Evolutionary conservation across 2,888 invertebrate genomes (phyloP), one percentile per base, ranked within the genome.

Genomic region (Platypus cylindrus): DNA sequence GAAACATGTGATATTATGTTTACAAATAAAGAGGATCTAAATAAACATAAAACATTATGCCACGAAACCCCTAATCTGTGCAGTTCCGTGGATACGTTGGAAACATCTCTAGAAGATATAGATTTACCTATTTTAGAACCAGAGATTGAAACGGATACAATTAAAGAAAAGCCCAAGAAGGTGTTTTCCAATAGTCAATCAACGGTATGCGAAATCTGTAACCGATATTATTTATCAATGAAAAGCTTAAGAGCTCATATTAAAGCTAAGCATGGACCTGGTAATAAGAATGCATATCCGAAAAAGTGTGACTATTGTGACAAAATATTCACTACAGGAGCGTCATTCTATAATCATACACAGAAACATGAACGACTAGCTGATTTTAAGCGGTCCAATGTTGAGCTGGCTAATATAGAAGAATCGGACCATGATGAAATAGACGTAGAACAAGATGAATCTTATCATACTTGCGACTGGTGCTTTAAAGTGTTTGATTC

Each of bases 1-100:
- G 65, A 68, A 12, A 60, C 69, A 17, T 78, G 78, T 48, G 67
- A 71, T 31, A 65, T 71, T 40, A 63, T 65, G 9, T 75, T 77
- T 49, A 69, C 67, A 44, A 68, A 67, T 7, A 51, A 55, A 32
- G 51, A 52, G n/a, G 57, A 58, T 30, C 38, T 60, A 7, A 43
- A 47, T 11, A 44, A 47, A 23, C 62, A 62, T 36, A 52, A 54
- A 32, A 26, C 48, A 3, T 38, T 65, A 3, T 54, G 56, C 8
- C 32, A 36, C 22, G 29, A 36, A 17, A 22, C 13, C 17, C 34
- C 37, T 9, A 17, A 15, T 8, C 18, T 31, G 2, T 22, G 8
- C 15, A 23, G 23, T 30, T 18, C 23, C 2, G 9, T 30, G 12
- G 24, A 32, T 11, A 30, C 15, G n/a, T n/a, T n/a, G n/a, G n/a